A percentile compares a stretch with the other conserved stretches of the same genome.
These are phyloP conservation scores for Frieseomelitta varia DNA, from an alignment of 1,140 invertebrate species.

Conservation along the genomic window DNA sequence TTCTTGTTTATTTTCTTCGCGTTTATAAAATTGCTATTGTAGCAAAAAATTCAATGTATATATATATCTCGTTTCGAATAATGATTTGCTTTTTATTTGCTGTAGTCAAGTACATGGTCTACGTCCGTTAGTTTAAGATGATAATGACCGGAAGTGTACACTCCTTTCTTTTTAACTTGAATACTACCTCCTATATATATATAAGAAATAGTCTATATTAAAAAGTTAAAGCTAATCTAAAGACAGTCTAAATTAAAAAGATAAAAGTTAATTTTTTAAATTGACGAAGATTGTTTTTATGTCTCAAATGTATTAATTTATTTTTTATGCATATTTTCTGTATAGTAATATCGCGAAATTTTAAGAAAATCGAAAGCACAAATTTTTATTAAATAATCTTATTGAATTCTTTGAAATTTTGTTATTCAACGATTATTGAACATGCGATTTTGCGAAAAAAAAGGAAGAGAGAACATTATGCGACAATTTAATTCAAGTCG, in stretches of 20 bases:
- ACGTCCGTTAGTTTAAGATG: background rate
- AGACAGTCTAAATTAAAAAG: background rate
- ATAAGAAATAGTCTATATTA: background rate
- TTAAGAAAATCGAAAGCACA: background rate
- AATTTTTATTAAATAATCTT: background rate
- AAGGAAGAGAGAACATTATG: background rate
- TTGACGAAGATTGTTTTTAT: background rate
- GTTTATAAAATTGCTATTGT: background rate
- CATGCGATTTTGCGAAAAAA: background rate
- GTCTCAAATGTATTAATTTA: background rate
- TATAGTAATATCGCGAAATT: background rate
- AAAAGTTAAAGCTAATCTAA: background rate
- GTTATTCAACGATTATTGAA: background rate
- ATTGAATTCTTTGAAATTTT: background rate
- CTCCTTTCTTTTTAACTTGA: background rate
- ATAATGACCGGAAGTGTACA: constrained; percentile 3
- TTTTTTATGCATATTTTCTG: background rate
- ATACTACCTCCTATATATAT: background rate
- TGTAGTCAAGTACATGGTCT: background rate
- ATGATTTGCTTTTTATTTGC: background rate
- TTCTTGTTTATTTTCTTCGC: background rate
- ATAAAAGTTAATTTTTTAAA: too few species aligned
- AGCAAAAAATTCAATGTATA: background rate
- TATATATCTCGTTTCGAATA: background rate
- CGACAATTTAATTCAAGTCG: background rate